A percentile compares a stretch with the other conserved stretches of the same genome.
Conservation (phyloP, 2,113 vertebrate species). For the Rhinogobius similis region DNA sequence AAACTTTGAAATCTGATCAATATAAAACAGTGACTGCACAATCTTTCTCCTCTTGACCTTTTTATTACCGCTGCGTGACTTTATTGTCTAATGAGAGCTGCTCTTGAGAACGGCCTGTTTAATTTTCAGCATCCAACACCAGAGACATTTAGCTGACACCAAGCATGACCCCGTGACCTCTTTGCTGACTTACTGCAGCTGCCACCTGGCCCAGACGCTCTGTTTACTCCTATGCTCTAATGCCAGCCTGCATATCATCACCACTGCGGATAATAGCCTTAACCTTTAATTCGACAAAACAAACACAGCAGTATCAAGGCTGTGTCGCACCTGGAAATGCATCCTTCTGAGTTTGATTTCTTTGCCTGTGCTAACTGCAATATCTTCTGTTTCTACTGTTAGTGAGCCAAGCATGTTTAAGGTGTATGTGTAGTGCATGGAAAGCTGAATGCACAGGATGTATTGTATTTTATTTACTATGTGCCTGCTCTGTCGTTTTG, state of each 20-base stretch:
- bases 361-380: slow-evolving; percentile 44
- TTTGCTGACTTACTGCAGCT: slow-evolving; percentile 22
- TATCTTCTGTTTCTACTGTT: slow-evolving; percentile 47
- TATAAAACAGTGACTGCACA: background rate
- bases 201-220: slow-evolving; percentile 14
- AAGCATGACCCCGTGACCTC: slow-evolving; percentile 49
- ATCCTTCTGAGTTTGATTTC: slow-evolving; percentile 14
- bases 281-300: slow-evolving; percentile 15
- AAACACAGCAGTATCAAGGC: background rate
- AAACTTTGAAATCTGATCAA: slow-evolving; percentile 37
- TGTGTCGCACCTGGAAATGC: background rate
- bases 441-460: slow-evolving; percentile 49
- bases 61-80: slow-evolving; percentile 16
- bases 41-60: slow-evolving; percentile 38
- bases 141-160: slow-evolving; percentile 36
- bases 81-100: slow-evolving; percentile 31
- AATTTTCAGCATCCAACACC: slow-evolving; percentile 33
- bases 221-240: slow-evolving; percentile 33
- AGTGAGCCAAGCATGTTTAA: slow-evolving; percentile 66
- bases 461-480: slow-evolving; percentile 22
- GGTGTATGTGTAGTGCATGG: slow-evolving; percentile 60
- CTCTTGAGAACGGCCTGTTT: slow-evolving; percentile 32
- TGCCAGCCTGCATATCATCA: slow-evolving; percentile 5
- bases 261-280: slow-evolving; percentile 16
- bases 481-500: slow-evolving; percentile 51